A percentile compares a stretch with the other conserved stretches of the same genome.
These are phyloP conservation scores for Carcinoscorpius rotundicauda DNA, from an alignment of 1,140 invertebrate genomes.

Conservation along the genomic window DNA sequence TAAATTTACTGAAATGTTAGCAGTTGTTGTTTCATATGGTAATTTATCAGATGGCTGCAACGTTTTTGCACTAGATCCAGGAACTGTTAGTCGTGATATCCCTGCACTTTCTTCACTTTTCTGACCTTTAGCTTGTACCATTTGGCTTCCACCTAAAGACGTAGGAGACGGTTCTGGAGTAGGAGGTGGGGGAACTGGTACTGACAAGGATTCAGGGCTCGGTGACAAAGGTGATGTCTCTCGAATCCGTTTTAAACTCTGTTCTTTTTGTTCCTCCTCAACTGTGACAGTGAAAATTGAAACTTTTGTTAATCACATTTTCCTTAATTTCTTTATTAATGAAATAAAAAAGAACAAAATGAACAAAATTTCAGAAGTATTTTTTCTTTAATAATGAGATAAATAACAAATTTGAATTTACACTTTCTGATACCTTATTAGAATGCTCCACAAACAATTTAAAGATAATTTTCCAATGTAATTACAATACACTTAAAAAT, in stretches of 20 bases:
- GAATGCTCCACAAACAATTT: background rate
- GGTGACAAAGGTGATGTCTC: conserved; percentile 16
- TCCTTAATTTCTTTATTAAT: background rate
- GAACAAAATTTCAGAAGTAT: background rate
- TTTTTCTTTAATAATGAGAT: background rate
- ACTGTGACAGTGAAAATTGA: conserved; percentile 12
- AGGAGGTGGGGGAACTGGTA: conserved; percentile 24
- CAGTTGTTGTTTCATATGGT: no score
- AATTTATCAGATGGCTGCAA: no score
- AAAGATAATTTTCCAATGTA: no score
- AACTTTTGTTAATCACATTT: background rate
- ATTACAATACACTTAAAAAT: no score
- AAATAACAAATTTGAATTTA: conserved; percentile 1
- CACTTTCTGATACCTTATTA: background rate
- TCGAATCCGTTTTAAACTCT: conserved; percentile 16
- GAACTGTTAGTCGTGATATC: no score
- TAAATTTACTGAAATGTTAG: no score
- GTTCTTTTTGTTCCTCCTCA: conserved; percentile 23
- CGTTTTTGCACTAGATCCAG: no score
- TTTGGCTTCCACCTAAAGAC: background rate
- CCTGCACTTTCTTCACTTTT: no score
- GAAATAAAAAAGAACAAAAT: background rate
- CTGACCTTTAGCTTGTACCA: no score
- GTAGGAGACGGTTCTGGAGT: conserved; percentile 21
- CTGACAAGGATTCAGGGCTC: conserved; percentile 18